A percentile compares a stretch with the other conserved stretches of the same genome.
Conservation (phyloP, 2,113 vertebrate species). For the Neolamprologus fasciatus region DNA sequence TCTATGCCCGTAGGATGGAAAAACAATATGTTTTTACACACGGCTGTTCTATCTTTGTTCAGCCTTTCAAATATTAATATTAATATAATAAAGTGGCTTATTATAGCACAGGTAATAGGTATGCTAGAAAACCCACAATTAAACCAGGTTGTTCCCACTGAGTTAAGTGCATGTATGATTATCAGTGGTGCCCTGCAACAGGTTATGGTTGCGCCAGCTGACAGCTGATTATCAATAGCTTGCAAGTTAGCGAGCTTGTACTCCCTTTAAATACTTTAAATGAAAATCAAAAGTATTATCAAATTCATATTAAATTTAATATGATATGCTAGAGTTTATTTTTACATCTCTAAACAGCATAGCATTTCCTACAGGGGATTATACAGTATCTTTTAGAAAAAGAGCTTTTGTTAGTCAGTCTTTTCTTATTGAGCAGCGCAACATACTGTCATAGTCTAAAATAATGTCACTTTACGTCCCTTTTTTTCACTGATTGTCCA, state of each 20-base stretch:
- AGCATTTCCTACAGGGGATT: background rate
- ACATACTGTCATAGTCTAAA: background rate
- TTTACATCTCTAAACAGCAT: background rate
- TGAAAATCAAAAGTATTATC: background rate
- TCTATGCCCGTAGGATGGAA: background rate
- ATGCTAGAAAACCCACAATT: background rate
- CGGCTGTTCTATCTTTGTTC: background rate
- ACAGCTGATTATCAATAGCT: background rate
- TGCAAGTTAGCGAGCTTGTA: background rate
- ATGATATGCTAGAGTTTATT: background rate
- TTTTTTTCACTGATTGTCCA: background rate
- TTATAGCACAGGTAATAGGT: background rate
- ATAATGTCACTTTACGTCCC: rapidly evolving
- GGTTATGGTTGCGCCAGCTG: background rate
- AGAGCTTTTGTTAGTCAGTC: background rate
- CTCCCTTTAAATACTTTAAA: background rate
- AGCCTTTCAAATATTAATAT: background rate
- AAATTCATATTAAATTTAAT: background rate
- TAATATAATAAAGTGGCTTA: background rate
- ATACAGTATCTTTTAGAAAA: background rate
- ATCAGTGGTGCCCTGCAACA: background rate
- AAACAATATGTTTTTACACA: background rate
- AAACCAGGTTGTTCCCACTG: background rate
- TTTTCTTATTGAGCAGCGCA: background rate
- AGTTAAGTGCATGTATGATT: background rate